Percentiles rank a stretch among this genome's conserved stretches.
Conservation (phyloP, 2,113 vertebrate species). For the Phyllostomus discolor region DNA sequence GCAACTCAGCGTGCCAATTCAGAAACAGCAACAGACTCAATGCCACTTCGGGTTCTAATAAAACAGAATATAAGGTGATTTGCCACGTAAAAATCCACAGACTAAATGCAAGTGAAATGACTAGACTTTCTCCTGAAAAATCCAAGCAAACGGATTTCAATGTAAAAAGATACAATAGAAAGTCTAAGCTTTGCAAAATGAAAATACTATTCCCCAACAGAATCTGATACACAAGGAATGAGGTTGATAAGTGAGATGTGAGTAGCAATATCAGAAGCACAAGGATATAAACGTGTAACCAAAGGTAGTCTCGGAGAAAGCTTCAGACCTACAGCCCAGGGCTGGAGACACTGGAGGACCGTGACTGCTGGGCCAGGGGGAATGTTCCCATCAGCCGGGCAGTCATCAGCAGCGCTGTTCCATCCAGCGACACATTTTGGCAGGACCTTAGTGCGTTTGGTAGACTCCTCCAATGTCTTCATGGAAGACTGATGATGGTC, state of each 20-base stretch:
- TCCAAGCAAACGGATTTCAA: background rate
- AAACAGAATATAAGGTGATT: background rate
- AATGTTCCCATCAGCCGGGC: background rate
- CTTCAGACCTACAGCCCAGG: background rate
- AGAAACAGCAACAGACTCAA: background rate
- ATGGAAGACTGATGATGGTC: background rate
- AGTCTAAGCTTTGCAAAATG: background rate
- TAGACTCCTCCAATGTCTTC: background rate
- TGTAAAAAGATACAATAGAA: background rate
- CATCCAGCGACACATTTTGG: constrained; percentile 1
- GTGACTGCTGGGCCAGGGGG: background rate
- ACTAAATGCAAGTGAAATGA: background rate
- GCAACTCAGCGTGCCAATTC: background rate
- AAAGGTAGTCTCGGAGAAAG: background rate
- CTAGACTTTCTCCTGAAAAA: background rate
- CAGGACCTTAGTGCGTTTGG: background rate
- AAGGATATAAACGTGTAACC: background rate
- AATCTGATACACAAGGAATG: background rate
- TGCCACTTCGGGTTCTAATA: background rate
- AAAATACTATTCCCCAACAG: background rate
- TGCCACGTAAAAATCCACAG: background rate
- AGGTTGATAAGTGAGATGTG: background rate
- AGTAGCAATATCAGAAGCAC: background rate
- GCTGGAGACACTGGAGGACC: background rate
- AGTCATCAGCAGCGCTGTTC: background rate